Percentiles rank a stretch among this genome's conserved stretches.
These are phyloP conservation scores for Craseonycteris thonglongyai DNA, from an alignment of 2,113 vertebrate species.

Conservation along the genomic window DNA sequence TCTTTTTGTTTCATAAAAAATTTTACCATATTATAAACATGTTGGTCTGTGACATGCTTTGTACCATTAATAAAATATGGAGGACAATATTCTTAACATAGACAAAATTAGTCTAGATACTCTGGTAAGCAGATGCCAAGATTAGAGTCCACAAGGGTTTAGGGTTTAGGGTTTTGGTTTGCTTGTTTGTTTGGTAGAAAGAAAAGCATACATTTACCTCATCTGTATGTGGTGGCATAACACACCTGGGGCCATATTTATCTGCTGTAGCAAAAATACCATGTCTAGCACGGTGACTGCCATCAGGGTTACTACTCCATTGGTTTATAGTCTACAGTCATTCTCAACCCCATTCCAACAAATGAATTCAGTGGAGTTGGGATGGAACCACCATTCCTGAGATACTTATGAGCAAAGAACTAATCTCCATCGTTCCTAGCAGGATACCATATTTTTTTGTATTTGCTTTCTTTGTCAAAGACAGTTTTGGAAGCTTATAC, in stretches of 20 bases:
- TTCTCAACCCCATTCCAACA: background rate
- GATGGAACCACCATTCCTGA: background rate
- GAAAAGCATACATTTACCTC: background rate
- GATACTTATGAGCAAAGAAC: background rate
- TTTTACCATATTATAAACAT: background rate
- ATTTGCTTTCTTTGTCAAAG: background rate
- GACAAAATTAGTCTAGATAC: background rate
- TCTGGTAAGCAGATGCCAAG: background rate
- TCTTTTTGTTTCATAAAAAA: background rate
- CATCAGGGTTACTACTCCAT: too few relatives aligned
- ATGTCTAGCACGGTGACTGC: background rate
- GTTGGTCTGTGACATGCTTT: background rate
- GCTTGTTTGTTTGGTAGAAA: background rate
- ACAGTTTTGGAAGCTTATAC: background rate
- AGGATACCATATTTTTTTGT: background rate
- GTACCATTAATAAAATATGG: background rate
- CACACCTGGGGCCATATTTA: background rate
- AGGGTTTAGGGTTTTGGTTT: background rate
- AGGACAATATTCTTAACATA: background rate
- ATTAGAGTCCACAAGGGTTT: background rate
- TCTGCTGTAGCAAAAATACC: background rate
- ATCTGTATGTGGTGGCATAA: background rate
- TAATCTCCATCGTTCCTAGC: background rate
- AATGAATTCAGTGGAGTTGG: background rate
- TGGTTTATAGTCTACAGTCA: background rate